Conservation (phyloP, 2,113 vertebrate species). For the Spea bombifrons region DNA sequence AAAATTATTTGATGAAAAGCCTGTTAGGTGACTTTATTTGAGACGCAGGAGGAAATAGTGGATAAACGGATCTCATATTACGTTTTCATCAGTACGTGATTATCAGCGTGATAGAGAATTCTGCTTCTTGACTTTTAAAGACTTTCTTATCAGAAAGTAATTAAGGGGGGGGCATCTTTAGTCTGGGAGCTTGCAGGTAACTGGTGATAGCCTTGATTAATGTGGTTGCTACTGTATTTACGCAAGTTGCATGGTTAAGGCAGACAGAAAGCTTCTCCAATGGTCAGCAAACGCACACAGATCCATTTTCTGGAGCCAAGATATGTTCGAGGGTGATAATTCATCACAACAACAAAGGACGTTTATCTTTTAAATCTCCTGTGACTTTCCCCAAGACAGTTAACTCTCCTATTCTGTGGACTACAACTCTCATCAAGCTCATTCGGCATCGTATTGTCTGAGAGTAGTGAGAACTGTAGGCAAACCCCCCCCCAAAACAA, state of each 20-base stretch:
- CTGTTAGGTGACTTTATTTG: no score
- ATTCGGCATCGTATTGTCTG: no score
- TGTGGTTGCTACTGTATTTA: constrained; percentile 15
- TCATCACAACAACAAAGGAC: no score
- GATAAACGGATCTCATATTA: no score
- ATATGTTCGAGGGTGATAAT: background rate
- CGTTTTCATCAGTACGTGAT: background rate
- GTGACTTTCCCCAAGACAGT: no score
- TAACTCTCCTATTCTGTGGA: no score
- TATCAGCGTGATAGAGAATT: background rate
- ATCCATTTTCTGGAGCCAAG: background rate
- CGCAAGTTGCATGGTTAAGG: background rate
- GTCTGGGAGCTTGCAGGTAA: constrained; percentile 16
- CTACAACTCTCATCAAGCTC: no score
- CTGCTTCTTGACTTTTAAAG: constrained; percentile 10
- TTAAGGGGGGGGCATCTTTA: background rate
- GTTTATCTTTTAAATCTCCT: no score
- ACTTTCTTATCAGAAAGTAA: constrained; percentile 16
- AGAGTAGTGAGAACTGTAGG: no score
- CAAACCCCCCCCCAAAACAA: no score
- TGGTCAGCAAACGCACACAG: constrained; percentile 19
- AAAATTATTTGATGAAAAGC: no score
- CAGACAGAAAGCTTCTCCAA: constrained; percentile 13
- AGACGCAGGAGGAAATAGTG: no score
- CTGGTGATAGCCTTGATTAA: background rate